Evolutionary conservation across 2,113 vertebrate species (phyloP), one percentile per base, ranked within the genome.

Genomic region (Columba janthina): DNA sequence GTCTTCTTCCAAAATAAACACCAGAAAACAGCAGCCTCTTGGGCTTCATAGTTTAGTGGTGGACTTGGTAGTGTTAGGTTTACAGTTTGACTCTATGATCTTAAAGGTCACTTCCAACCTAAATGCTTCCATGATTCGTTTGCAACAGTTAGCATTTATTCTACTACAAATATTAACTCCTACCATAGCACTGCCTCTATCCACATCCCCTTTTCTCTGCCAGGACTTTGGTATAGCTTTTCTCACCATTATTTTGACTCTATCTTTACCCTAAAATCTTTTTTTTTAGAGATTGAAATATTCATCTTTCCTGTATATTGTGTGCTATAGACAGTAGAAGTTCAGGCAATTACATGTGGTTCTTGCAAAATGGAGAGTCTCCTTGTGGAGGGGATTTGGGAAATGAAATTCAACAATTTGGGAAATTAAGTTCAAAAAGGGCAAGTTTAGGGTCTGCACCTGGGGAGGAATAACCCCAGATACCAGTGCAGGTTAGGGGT

Each of bases 31-130:
- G 15, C 40, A 90, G 26, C 3, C 2, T 12, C 32, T 85, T 66
- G 14, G 31, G 14, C 7, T 88, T 90, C 25, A 13, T 20, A 10
- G 11, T 60, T 79, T 76, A 61, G 54, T 29, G 17, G 13, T 72
- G 34, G 12, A 48, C 15, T 60, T 46, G 53, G 20, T 46, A 72
- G 14, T 11, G 21, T 42, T 56, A 28, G 11, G 26, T 51, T 64
- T 67, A 17, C 1, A 4, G 44, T 6, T 83, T 15, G 46, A 69
- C 12, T 51, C 2, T 0, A 25, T 0, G 0, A 13, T 29, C 26
- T 56, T 26, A 32, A 67, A 83, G 29, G 7, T 48, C 34, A 86
- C 92, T 80, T 94, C 12, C 54, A 80, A 8, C 3, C 7, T 54
- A 48, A 81, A 70, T n/a, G 7, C 28, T 76, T 80, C 12, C 26